Base-by-base conservation (phyloP, 1,140 invertebrate species). In the Propsilocerus akamusi region DNA sequence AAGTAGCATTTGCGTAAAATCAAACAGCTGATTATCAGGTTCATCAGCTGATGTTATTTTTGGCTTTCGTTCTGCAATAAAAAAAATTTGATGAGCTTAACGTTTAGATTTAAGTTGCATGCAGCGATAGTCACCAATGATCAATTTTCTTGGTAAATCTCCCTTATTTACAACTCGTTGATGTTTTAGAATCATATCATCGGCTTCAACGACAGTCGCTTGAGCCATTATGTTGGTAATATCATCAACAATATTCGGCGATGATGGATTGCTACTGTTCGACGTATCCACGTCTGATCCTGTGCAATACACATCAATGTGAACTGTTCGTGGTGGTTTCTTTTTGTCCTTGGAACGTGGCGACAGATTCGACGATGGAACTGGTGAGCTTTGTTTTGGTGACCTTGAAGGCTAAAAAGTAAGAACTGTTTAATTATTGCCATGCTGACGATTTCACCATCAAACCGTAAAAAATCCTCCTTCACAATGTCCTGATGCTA, bases 251-350 rank as follows among this genome's bases (percentile, higher is more conserved):
- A 25, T 53, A 22, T 59, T 56, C 11, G 53, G 41, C 2, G 58
- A 54, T 5, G 56, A 56, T 6, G 56, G 53, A 0, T 41, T 41
- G n/a, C n/a, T 17, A 17, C 48, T 53, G 1, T 52, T 51, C 5
- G 51, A 56, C 14, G 34, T 41, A 41, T 41, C 75, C n/a, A 70
- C 67, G 53, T 81, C 80, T 2, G 79, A 78, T 2, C 76, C 79
- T 0, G 79, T 83, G 57, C 81, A 83, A 54, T 83, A 83, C 4
- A 83, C 81, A 62, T 84, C 81, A 30, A 83, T 83, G 56, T 83
- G 81, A 12, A 83, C 80, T 1, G 80, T 83, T 48, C 80, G 66
- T 2, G 78, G 76, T 55, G 79, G 77, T 52, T 73, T 74, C 51
- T 71, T 69, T 0, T 65, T 55, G 51, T 65, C 57, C 60, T 12